phyloP scores from a whole-genome alignment of 2,113 vertebrate species.

The Grus americana region DNA sequence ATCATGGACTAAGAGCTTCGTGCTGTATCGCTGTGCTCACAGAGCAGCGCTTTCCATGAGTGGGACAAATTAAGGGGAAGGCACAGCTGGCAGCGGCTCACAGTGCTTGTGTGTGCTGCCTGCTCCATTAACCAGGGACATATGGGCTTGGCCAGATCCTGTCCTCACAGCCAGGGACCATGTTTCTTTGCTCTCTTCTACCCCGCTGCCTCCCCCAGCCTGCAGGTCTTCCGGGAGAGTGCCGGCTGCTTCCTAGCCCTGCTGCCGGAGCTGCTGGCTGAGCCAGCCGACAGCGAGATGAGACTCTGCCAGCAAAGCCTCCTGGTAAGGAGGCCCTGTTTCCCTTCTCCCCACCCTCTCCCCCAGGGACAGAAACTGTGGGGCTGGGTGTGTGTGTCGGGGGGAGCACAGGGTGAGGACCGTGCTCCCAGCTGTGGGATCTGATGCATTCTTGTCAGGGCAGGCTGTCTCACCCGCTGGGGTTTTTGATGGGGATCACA shows the following conservation, averaged over 20 bases:
- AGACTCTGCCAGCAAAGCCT: slow-evolving; percentile 69
- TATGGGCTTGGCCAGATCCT: not conserved
- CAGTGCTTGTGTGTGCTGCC: not conserved
- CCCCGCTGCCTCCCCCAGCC: slow-evolving; percentile 14
- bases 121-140: not conserved
- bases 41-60: not conserved
- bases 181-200: not conserved
- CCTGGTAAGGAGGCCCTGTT: slow-evolving; percentile 49
- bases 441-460: not conserved
- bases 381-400: not conserved
- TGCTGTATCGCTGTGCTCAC: not conserved
- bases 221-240: slow-evolving; percentile 57
- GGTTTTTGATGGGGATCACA: not conserved
- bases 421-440: not conserved
- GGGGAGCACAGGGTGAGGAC: not conserved
- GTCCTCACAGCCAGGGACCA: not conserved
- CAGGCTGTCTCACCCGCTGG: not conserved
- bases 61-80: not conserved
- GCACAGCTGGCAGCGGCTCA: not conserved
- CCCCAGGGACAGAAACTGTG: not conserved
- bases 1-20: rapidly evolving
- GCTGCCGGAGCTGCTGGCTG: slow-evolving; percentile 58
- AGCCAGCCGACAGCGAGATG: slow-evolving; percentile 28
- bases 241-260: slow-evolving; percentile 61
- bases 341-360: not conserved